Evolutionary conservation across 2,797 vertebrate genomes (phyloP), one percentile per base, ranked within the genome.

Genomic region (Knipowitschia caucasica): DNA sequence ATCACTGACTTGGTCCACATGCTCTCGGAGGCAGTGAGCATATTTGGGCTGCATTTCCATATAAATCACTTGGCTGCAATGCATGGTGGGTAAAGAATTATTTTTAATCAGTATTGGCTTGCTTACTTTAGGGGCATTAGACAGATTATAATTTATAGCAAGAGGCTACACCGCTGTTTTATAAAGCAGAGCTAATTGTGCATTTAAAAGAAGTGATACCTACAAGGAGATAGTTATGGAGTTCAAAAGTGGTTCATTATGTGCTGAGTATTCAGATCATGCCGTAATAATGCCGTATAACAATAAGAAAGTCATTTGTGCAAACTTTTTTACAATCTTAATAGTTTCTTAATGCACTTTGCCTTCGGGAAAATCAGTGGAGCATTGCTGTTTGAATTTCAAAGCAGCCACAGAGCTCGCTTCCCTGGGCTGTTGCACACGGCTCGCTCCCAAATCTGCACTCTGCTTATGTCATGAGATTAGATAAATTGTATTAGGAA

Each of bases 91-190:
- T 83, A 69, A 66, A 56, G 67, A 83, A 82, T 84, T 70, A 70
- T 64, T 78, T 76, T 58, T 67, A 80, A 86, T 86, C 77, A 75
- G 78, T 77, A 80, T 49, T 78, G 73, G 80, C 62, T 67, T 71
- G 62, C 72, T 86, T 70, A 76, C 80, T 79, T 71, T 54, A 11
- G 73, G n/a, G n/a, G 80, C 78, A 69, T 73, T 76, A 73, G 73
- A 80, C 65, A 78, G 81, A 86, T 83, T 74, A 83, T 71, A 83
- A 82, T 84, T 63, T 71, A 81, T 80, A 58, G 52, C 53, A 56
- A 58, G 63, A 72, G 64, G 67, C 71, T 62, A 58, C 49, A 58
- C 60, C 49, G 56, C 62, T 56, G 61, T 67, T 77, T 54, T 71
- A 73, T 72, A 80, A 56, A 61, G 53, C 64, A 50, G 44, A 57